Base-by-base conservation (phyloP, 1,140 invertebrate species). In the Popillia japonica region DNA sequence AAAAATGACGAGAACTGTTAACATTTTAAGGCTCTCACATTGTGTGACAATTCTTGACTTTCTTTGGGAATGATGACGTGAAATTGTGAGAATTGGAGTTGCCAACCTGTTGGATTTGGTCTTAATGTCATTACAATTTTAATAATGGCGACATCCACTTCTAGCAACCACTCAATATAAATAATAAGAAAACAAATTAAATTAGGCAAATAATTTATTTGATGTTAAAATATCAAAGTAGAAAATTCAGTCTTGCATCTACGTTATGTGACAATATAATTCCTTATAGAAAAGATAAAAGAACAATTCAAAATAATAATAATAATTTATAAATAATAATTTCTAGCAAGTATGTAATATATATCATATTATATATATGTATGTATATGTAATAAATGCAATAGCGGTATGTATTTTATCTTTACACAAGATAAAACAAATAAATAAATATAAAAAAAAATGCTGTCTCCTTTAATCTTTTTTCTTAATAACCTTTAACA, bases 181-280 rank as follows among this genome's bases (percentile, higher is more conserved):
- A 34, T 2, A 34, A 34, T 34, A 55, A 55, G 14, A 55, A 55
- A 6, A 55, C 10, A 55, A 55, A 55, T 17, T n/a, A 48, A 55
- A 55, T 55, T 55, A 55, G n/a, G 48, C 48, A 55, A 55, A 55
- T 55, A 55, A 55, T 55, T 55, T 55, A 55, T 55, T 55, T 55
- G 11, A 55, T 55, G 48, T 55, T 17, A 55, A 55, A 17, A 55
- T 55, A 55, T 55, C 14, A 55, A 55, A 55, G 48, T 55, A 55
- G 48, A 55, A 55, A 55, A 55, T 55, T 55, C 48, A 55, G 48
- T 55, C 48, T 55, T 55, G 3, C 48, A 55, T 55, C 48, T 55
- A 55, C 14, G 17, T 55, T n/a, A 55, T 55, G 14, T 55, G 48
- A n/a, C 10, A 55, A n/a, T 55, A 55, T n/a, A n/a, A n/a, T 55